Base-by-base conservation (phyloP, 1,140 invertebrate species). In the Eupeodes corollae region DNA sequence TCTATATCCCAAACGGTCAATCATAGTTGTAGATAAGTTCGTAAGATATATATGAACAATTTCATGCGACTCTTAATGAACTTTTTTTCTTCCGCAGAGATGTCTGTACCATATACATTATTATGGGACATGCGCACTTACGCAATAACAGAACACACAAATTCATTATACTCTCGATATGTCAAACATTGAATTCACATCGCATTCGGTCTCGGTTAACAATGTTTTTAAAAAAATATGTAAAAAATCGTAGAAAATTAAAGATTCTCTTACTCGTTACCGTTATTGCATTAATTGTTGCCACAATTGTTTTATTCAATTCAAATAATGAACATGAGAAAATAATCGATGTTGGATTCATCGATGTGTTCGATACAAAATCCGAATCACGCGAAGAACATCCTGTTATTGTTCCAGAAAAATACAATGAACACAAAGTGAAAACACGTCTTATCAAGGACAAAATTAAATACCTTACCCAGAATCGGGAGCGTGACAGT, bases 141-240 rank as follows among this genome's bases (percentile, higher is more conserved):
- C 21, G 21, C 21, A 26, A 26, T 26, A 26, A 26, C 21, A 26
- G 21, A 3, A 26, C 21, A 26, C 21, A 26, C 3, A 26, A 26
- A 26, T 26, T 26, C 21, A 26, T 26, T 26, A n/a, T n/a, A 26
- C 21, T 26, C 21, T 3, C 21, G 21, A 26, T 26, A 26, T 26
- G 21, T 26, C 21, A 26, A 26, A 26, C 21, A 26, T 26, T 26
- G 8, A 26, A 26, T 26, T 26, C 21, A 26, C 21, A 26, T 26
- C 21, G 21, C 21, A 26, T 26, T 26, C 21, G 21, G 21, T 26
- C 21, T 26, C 21, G 8, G 21, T 26, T 26, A 26, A 26, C 21
- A 60, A 66, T 66, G 63, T 47, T 66, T 52, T 48, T 66, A 0
- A 66, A 66, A 54, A 66, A 66, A 47, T 66, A 66, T 52, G 53